Evolutionary conservation across 2,888 invertebrate genomes (phyloP).

Genomic region (Autographa gamma): DNA sequence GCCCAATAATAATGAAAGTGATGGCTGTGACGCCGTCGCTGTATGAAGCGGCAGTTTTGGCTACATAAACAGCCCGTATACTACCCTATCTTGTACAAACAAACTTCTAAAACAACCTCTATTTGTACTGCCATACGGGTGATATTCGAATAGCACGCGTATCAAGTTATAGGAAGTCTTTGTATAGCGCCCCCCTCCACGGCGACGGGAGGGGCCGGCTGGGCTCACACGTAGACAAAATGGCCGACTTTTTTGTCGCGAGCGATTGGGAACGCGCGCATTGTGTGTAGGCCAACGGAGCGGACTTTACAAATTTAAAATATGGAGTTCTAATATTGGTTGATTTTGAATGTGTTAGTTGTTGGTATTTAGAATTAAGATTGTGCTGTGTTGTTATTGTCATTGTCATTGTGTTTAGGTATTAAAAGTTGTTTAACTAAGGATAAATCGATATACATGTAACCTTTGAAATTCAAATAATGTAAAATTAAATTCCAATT

Average conservation of each 20-base stretch:
- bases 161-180: slow-evolving; percentile 67
- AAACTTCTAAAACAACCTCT: slow-evolving; percentile 56
- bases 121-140: slow-evolving; percentile 52
- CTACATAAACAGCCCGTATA: slow-evolving; percentile 89
- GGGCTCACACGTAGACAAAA: slow-evolving; percentile 84
- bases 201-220: slow-evolving; percentile 77
- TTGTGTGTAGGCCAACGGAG: slow-evolving; percentile 47
- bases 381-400: slow-evolving; percentile 10
- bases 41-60: slow-evolving; percentile 89
- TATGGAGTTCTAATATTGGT: slow-evolving; percentile 50
- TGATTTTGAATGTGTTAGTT: slow-evolving; percentile 11
- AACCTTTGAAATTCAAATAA: no score
- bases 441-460: no score
- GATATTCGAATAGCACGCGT: slow-evolving; percentile 56
- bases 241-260: slow-evolving; percentile 82
- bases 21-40: slow-evolving; percentile 87
- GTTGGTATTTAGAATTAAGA: slow-evolving; percentile 21
- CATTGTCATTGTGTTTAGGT: slow-evolving; percentile 13
- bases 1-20: slow-evolving; percentile 89
- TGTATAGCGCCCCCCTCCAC: slow-evolving; percentile 76
- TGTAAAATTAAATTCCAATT: neutral
- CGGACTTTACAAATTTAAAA: slow-evolving; percentile 45
- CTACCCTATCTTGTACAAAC: slow-evolving; percentile 67
- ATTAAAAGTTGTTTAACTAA: neutral
- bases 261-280: slow-evolving; percentile 58